These are phyloP conservation scores for Bembecia ichneumoniformis DNA, from an alignment of 2,888 invertebrate species.

Conservation along the genomic window DNA sequence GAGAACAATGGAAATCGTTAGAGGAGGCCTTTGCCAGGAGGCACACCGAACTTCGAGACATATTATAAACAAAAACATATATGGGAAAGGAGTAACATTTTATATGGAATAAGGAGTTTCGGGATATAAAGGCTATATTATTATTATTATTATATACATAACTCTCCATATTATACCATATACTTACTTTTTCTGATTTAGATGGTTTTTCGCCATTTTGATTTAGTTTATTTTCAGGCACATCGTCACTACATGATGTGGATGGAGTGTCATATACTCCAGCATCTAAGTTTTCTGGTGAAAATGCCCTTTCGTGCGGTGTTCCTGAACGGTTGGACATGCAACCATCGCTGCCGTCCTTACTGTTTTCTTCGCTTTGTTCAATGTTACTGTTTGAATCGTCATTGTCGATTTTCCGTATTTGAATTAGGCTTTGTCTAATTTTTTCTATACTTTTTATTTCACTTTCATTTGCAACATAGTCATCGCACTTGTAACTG, in stretches of 20 bases:
- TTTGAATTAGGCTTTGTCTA: slow-evolving; percentile 60
- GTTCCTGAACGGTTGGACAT: slow-evolving; percentile 13
- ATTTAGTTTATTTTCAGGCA: slow-evolving; percentile 9
- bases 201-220: not conserved
- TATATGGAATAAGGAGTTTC: too few relatives aligned
- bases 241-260: slow-evolving; percentile 26
- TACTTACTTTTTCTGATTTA: too few relatives aligned
- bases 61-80: too few relatives aligned
- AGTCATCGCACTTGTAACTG: slow-evolving; percentile 86
- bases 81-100: too few relatives aligned
- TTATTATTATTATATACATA: too few relatives aligned
- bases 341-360: slow-evolving; percentile 27
- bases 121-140: too few relatives aligned
- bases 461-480: slow-evolving; percentile 79
- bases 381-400: slow-evolving; percentile 34
- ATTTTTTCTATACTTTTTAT: slow-evolving; percentile 70
- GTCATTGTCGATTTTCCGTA: slow-evolving; percentile 12
- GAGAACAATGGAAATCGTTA: too few relatives aligned
- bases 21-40: too few relatives aligned
- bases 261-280: slow-evolving; percentile 13
- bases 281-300: not conserved
- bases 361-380: slow-evolving; percentile 31
- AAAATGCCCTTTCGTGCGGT: not conserved
- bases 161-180: too few relatives aligned
- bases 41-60: too few relatives aligned